Evolutionary conservation across 2,888 invertebrate genomes (phyloP).

Genomic region (Amiota communis): DNA sequence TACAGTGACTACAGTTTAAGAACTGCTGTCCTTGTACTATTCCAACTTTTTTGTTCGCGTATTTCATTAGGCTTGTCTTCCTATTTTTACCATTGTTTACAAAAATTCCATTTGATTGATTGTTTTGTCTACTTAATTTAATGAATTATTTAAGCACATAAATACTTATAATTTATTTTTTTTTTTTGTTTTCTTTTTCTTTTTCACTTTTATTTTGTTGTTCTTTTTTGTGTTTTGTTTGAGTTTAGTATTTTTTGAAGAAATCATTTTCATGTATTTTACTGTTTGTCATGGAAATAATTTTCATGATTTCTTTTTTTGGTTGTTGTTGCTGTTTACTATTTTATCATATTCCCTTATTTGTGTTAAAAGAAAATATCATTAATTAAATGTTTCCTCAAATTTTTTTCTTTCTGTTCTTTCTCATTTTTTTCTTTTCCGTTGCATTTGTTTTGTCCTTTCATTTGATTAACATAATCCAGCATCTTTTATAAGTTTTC

Average conservation of each 20-base stretch:
- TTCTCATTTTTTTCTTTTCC: conserved; percentile 30
- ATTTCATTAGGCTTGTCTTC: too few relatives aligned
- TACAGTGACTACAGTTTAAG: neutral
- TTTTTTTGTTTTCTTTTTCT: conserved; percentile 28
- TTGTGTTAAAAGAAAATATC: conserved; percentile 46
- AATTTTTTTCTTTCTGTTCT: conserved; percentile 48
- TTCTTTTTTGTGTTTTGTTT: conserved; percentile 22
- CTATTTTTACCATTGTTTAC: neutral
- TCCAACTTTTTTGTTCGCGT: conserved; percentile 12
- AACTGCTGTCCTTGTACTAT: neutral
- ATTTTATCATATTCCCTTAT: conserved; percentile 21
- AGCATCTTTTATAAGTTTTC: conserved; percentile 61
- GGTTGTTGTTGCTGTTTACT: conserved; percentile 29
- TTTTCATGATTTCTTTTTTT: conserved; percentile 18
- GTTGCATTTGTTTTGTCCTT: conserved; percentile 9
- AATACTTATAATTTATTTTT: conserved; percentile 54
- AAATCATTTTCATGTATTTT: too few relatives aligned
- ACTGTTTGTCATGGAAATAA: too few relatives aligned
- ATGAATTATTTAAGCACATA: conserved; percentile 64
- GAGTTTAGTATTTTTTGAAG: conserved; percentile 3
- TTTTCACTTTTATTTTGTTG: conserved; percentile 30
- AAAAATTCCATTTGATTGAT: conserved; percentile 63
- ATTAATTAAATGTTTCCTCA: conserved; percentile 63
- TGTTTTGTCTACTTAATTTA: conserved; percentile 65
- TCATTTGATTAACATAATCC: conserved; percentile 66